These are phyloP conservation scores for Saccostrea glomerata DNA, from an alignment of 1,140 invertebrate species.

Conservation along the genomic window DNA sequence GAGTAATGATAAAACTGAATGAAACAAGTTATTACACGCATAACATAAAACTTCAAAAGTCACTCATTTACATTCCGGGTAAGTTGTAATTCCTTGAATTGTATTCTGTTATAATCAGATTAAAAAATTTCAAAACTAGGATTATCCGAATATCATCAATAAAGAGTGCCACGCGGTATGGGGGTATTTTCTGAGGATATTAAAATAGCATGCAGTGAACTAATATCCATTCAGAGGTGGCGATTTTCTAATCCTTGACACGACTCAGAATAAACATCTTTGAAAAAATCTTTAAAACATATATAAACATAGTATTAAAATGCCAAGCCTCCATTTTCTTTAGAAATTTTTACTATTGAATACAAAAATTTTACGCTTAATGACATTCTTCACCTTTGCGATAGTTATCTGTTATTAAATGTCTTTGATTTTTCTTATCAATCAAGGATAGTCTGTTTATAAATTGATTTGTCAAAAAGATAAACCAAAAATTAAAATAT, in stretches of 20 bases:
- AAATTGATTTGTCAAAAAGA: not conserved
- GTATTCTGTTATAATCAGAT: constrained; percentile 1
- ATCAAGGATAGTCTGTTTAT: constrained; percentile 1
- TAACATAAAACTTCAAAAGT: not conserved
- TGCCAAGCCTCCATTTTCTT: not conserved
- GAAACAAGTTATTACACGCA: not conserved
- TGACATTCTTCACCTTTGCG: not conserved
- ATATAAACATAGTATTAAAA: constrained; percentile 4
- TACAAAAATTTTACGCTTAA: not conserved
- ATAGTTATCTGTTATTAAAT: not conserved
- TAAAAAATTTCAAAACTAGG: constrained; percentile 5
- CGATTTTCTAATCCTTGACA: constrained; percentile 22
- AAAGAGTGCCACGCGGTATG: not conserved
- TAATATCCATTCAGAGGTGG: not conserved
- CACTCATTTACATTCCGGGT: not conserved
- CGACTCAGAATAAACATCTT: not conserved
- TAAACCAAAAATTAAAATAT: not conserved
- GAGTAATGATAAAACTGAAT: not conserved
- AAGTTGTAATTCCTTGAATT: not conserved
- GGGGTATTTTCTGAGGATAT: not conserved
- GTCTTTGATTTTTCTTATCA: constrained; percentile 8
- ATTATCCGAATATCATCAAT: constrained; percentile 8
- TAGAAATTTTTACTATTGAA: not conserved
- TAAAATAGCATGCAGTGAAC: not conserved
- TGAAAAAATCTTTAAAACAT: not conserved